A percentile compares a stretch with the other conserved stretches of the same genome.
These are phyloP conservation scores for Istiophorus platypterus DNA, from an alignment of 2,113 vertebrate genomes.

Conservation along the genomic window DNA sequence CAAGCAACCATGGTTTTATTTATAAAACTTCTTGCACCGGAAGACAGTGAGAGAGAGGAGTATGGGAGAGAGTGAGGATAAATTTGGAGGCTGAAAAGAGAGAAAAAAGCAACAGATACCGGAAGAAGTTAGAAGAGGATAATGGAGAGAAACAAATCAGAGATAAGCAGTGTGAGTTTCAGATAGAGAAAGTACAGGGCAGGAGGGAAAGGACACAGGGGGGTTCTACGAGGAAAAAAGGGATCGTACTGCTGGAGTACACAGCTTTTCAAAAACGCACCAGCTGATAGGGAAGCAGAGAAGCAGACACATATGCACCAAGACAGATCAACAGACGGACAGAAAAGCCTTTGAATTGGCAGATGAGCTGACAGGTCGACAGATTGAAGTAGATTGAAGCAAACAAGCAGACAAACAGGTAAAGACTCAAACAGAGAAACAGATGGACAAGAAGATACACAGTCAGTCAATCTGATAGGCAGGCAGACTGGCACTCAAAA, in stretches of 20 bases:
- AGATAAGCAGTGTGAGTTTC: not conserved
- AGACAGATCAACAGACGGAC: conserved; percentile 43
- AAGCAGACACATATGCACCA: conserved; percentile 8
- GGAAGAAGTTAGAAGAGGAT: conserved; percentile 3
- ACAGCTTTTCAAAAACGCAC: conserved; percentile 25
- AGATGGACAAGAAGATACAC: conserved; percentile 49
- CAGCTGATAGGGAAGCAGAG: conserved; percentile 42
- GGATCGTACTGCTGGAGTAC: conserved; percentile 18
- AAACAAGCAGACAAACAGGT: conserved; percentile 48
- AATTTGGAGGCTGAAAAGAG: conserved; percentile 1
- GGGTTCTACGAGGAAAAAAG: conserved; percentile 14
- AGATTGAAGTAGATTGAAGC: conserved; percentile 37
- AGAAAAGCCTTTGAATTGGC: conserved; percentile 44
- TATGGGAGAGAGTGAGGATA: not conserved
- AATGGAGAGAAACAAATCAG: conserved; percentile 17
- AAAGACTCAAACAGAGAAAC: conserved; percentile 36
- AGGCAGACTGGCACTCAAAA: conserved; percentile 34
- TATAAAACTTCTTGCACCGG: conserved; percentile 43
- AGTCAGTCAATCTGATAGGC: conserved; percentile 16
- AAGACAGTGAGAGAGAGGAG: not conserved
- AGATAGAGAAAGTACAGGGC: conserved; percentile 3
- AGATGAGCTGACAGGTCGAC: conserved; percentile 47
- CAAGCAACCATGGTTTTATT: conserved; percentile 57
- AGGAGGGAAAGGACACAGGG: not conserved
- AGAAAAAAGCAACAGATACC: not conserved